Evolutionary conservation across 2,888 invertebrate species (phyloP), one percentile per base, ranked within the genome.

Genomic region (Phania funesta): DNA sequence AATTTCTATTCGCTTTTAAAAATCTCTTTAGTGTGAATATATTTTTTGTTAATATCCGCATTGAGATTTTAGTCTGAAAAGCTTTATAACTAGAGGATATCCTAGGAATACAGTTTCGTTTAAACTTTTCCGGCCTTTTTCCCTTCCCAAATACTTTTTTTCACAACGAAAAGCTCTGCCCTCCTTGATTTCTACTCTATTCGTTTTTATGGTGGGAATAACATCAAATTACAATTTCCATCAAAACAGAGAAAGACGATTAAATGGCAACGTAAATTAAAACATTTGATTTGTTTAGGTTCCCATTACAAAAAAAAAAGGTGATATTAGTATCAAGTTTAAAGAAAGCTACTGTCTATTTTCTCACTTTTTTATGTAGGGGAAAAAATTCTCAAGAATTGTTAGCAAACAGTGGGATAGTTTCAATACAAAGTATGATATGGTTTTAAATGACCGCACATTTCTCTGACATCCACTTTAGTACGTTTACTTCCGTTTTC

Each of bases 401-500:
- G 24, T 50, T 44, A 52, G 18, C 58, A 52, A 32, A 41, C 13
- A 24, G 44, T 35, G 1, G 22, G 26, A 48, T 35, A 44, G 24
- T 20, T 50, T 54, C 22, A 8, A 48, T 20, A 48, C 9, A 18
- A 44, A 52, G 41, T 9, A 35, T 35, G 16, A 58, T 29, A 18
- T 32, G 22, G 16, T 29, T 48, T 46, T 20, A 20, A 56, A 58
- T 60, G 26, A 3, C 58, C 68, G 71, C 46, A 46, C 64, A 78
- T 54, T 65, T 56, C 48, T 32, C 1, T 46, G 41, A 50, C 41
- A 65, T 50, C 48, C 50, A 50, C 50, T 73, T 65, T 22, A 32
- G 22, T 56, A 20, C 22, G 24, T 75, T 74, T 20, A 79, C 74
- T 82, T 82, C 82, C 82, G 78, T 65, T 70, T 79, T 82, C 82